Evolutionary conservation across 2,797 vertebrate genomes (phyloP), one percentile per base, ranked within the genome.

Genomic region (Macropus fuliginosus): DNA sequence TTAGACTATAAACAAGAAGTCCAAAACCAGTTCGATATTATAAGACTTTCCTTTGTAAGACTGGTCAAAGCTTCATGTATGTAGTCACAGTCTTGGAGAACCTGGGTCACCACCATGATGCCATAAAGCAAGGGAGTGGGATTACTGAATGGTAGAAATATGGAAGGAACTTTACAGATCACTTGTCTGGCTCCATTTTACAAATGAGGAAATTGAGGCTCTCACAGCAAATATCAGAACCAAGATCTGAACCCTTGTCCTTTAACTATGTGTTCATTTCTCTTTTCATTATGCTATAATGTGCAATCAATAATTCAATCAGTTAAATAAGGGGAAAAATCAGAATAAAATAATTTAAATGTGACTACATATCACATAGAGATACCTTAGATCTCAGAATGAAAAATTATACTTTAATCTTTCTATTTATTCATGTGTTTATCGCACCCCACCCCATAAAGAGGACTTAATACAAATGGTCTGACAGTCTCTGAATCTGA

Each of bases 311-410:
- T 46, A 40, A 81, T 46, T 81, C 74, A 81, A 81, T 81, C 54
- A 94, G 40, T 93, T 74, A 96, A 87, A 56, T 91, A 94, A 87
- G 55, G 6, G 12, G 18, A 31, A 95, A 66, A 91, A 9, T 90
- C 28, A 93, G 56, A 94, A 94, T 62, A 24, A 46, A 46, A 54
- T 91, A 91, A 52, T 91, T 93, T 95, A 94, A 92, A 94, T 92
- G 46, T 91, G 40, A 46, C 4, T 29, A 54, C 2, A 93, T 93
- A 52, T 95, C 62, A 92, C 31, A 31, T 94, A 95, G 94, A 74
- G 93, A 40, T 59, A 31, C 95, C 74, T 96, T 92, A 50, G 46
- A 62, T 92, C 57, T 91, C 55, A 94, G 54, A 4, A 59, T 97
- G 50, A 57, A 54, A 74, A 74, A 57, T 4, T 54, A 21, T 14